phyloP scores from a whole-genome alignment of 2,888 invertebrate species.

The Cyclophora punctaria region DNA sequence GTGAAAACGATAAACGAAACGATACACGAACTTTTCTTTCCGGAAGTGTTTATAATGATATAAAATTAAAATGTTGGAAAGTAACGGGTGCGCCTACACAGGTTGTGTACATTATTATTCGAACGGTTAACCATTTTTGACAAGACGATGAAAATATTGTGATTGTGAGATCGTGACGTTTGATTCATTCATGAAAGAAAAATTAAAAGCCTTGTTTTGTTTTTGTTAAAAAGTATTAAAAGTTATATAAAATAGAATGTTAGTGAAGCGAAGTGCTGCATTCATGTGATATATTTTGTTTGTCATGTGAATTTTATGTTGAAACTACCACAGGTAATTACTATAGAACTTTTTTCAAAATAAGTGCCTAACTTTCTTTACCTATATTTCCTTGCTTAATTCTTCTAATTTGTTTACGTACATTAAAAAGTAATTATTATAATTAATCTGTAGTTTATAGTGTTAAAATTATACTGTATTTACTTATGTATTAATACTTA shows the following conservation, averaged over 20 bases:
- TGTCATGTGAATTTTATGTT: too few species aligned
- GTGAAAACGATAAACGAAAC: constrained; percentile 14
- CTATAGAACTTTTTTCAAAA: too few species aligned
- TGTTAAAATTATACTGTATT: too few species aligned
- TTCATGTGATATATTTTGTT: neutral
- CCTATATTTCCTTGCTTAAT: too few species aligned
- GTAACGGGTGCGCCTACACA: constrained; percentile 6
- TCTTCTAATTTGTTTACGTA: too few species aligned
- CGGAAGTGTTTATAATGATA: constrained; percentile 4
- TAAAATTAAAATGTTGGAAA: too few species aligned
- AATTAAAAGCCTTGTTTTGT: constrained; percentile 14
- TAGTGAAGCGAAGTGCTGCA: neutral
- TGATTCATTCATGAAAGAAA: constrained; percentile 14
- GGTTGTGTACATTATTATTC: constrained; percentile 22
- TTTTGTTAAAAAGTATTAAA: constrained; percentile 3
- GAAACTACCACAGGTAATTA: too few species aligned
- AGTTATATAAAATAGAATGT: constrained; percentile 1
- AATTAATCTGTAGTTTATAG: too few species aligned
- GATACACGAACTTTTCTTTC: constrained; percentile 14
- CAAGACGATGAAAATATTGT: constrained; percentile 56
- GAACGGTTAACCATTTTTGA: constrained; percentile 51
- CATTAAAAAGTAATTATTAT: too few species aligned
- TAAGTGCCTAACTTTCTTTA: too few species aligned
- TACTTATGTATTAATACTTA: too few species aligned
- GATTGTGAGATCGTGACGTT: constrained; percentile 40